Percentiles rank a stretch among this genome's conserved stretches.
Conservation (phyloP, 2,113 vertebrate genomes). For the Tursiops truncatus region DNA sequence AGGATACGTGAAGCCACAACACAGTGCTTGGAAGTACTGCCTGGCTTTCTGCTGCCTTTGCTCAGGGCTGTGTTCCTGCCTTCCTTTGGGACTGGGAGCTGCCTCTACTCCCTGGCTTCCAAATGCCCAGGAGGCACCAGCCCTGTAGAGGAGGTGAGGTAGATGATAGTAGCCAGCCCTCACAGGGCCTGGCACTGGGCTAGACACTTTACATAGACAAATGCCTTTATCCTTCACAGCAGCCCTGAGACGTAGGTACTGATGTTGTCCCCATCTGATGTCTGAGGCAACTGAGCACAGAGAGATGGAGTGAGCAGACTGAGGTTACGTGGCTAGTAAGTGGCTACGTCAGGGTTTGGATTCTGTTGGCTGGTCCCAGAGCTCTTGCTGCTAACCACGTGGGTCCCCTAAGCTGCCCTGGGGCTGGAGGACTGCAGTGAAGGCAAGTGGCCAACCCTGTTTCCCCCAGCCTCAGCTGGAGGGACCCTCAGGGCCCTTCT, state of each 20-base stretch:
- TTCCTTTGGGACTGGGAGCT: not conserved
- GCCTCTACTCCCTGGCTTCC: not conserved
- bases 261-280: too few species aligned
- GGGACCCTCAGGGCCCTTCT: not conserved
- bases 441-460: too few species aligned
- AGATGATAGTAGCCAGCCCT: not conserved
- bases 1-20: not conserved
- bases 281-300: accelerated
- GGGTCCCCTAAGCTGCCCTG: not conserved
- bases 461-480: not conserved
- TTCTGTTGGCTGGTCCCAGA: not conserved
- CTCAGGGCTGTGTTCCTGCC: not conserved
- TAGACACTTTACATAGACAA: too few species aligned
- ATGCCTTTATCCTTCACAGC: not conserved
- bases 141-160: not conserved
- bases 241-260: not conserved
- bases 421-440: not conserved
- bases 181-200: accelerated
- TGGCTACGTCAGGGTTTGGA: not conserved
- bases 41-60: not conserved
- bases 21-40: not conserved
- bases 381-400: not conserved
- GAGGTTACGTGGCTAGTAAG: not conserved
- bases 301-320: not conserved
- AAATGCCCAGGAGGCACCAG: not conserved